phyloP scores from a whole-genome alignment of 2,797 vertebrate genomes.

The Hephaestus fuliginosus region DNA sequence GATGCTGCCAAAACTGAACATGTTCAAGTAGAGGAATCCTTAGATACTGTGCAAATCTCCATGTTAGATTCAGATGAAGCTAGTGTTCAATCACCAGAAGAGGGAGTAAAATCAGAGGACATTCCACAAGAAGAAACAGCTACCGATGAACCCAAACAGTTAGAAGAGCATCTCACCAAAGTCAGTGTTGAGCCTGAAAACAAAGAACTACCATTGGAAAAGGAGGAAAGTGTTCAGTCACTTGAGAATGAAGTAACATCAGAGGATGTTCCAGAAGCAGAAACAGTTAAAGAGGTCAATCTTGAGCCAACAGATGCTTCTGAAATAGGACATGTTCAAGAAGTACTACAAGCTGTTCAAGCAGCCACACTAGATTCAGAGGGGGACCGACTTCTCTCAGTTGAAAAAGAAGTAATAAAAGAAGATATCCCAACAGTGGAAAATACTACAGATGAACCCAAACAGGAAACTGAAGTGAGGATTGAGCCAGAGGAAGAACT shows the following conservation, averaged over 20 bases:
- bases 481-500: constrained; percentile 2
- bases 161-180: neutral
- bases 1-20: constrained; percentile 6
- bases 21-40: neutral
- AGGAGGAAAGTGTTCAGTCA: neutral
- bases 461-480: constrained; percentile 10
- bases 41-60: constrained; percentile 25
- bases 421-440: constrained; percentile 8
- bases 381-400: neutral
- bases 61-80: constrained; percentile 24
- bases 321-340: constrained; percentile 4
- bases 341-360: constrained; percentile 31
- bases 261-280: neutral
- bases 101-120: constrained; percentile 17
- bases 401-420: constrained; percentile 34
- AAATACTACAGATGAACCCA: constrained; percentile 41
- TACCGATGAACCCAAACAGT: constrained; percentile 29
- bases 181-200: constrained; percentile 12
- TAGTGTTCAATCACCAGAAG: constrained; percentile 24
- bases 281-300: constrained; percentile 10
- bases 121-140: neutral
- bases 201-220: neutral
- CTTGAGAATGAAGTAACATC: constrained; percentile 26
- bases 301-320: neutral
- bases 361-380: constrained; percentile 13